Evolutionary conservation across 2,113 vertebrate species (phyloP).

Genomic region (Sander vitreus): DNA sequence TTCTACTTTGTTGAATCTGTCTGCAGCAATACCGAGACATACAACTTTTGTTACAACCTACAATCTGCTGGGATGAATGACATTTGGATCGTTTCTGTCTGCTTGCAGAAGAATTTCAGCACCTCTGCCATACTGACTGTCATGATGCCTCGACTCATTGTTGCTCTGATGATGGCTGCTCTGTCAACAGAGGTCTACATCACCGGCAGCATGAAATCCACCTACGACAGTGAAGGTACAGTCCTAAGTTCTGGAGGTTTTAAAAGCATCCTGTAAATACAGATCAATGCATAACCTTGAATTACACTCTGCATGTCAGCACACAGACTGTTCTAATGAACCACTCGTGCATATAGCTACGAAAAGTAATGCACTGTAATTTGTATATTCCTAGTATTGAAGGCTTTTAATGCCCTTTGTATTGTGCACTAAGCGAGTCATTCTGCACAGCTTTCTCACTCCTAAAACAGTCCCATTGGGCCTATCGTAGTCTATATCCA

Average conservation of each 20-base stretch:
- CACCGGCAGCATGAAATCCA: conserved; percentile 5
- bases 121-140: not conserved
- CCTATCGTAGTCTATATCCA: too few relatives aligned
- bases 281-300: not conserved
- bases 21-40: not conserved
- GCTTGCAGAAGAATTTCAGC: not conserved
- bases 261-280: not conserved
- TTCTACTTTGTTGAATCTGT: too few relatives aligned
- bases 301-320: not conserved
- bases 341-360: too few relatives aligned
- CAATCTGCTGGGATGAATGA: not conserved
- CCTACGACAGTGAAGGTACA: conserved; percentile 27
- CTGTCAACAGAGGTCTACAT: conserved; percentile 25
- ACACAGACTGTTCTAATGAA: too few relatives aligned
- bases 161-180: conserved; percentile 26
- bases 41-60: not conserved
- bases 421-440: too few relatives aligned
- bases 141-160: conserved; percentile 5
- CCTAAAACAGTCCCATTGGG: too few relatives aligned
- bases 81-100: not conserved
- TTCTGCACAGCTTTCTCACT: too few relatives aligned
- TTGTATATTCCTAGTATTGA: too few relatives aligned
- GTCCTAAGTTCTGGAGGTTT: not conserved
- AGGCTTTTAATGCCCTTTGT: too few relatives aligned
- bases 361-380: too few relatives aligned